A percentile compares a stretch with the other conserved stretches of the same genome.
Evolutionary conservation across 1,140 invertebrate species (phyloP).

Genomic region (Planococcus citri): DNA sequence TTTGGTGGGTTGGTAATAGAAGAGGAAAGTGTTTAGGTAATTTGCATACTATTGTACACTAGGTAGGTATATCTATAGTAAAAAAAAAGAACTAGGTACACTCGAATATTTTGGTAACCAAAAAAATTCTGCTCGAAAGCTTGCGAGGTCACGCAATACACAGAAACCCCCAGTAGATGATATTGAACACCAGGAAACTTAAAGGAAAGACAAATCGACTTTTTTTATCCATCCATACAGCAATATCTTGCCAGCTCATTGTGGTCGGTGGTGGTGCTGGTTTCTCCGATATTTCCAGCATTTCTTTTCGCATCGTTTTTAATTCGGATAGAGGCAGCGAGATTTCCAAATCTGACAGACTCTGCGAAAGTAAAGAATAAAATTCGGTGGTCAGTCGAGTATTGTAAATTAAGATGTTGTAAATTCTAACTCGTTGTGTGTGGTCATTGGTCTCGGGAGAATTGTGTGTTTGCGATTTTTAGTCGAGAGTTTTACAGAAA

Average conservation of each 20-base stretch:
- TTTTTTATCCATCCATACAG: slow-evolving; percentile 68
- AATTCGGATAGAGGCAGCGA: slow-evolving; percentile 13
- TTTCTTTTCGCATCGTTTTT: slow-evolving; percentile 22
- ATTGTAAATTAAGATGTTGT: no score
- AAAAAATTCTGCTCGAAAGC: no score
- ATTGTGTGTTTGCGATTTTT: no score
- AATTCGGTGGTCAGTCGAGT: neutral
- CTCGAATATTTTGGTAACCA: no score
- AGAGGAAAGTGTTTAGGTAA: no score
- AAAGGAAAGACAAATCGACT: slow-evolving; percentile 62
- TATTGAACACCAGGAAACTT: slow-evolving; percentile 64
- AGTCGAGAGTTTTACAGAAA: no score
- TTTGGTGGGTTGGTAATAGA: no score
- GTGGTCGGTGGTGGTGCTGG: slow-evolving; percentile 29
- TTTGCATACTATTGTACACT: no score
- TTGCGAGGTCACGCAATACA: slow-evolving; percentile 14
- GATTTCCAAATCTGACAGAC: slow-evolving; percentile 10
- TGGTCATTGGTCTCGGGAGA: no score
- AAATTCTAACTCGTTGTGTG: no score
- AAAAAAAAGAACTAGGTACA: no score
- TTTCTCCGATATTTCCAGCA: slow-evolving; percentile 23
- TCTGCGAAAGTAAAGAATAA: slow-evolving; percentile 5
- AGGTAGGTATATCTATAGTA: no score
- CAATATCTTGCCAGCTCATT: slow-evolving; percentile 68
- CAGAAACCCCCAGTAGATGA: slow-evolving; percentile 53